Base-by-base conservation (phyloP, 2,797 vertebrate genomes). In the Hybognathus amarus region DNA sequence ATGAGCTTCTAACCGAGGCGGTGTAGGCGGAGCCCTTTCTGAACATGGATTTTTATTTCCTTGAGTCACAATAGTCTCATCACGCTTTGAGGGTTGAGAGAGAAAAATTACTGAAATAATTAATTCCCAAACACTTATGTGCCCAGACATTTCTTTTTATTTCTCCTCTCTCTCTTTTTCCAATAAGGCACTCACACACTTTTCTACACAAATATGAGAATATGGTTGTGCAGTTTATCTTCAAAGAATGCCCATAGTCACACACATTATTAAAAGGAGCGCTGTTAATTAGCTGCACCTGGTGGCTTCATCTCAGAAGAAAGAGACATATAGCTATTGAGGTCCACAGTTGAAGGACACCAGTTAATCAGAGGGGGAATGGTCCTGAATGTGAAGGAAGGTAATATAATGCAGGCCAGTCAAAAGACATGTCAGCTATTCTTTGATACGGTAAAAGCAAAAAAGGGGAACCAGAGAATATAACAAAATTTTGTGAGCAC, bases 1-100 rank as follows among this genome's bases (percentile, higher is more conserved):
- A 78, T 86, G 85, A 85, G 83, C 75, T 87, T 84, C 83, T 89
- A 89, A 91, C 88, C 88, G 73, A 88, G 67, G 56, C 77, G 9
- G 38, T 78, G 68, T 70, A 80, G 86, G 79, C 76, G 66, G 70
- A 79, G 33, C 70, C 79, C 83, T 90, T 89, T 81, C 74, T 71
- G 80, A 79, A 77, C 79, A 80, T 70, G 40, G 73, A 84, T 84
- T 87, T 89, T 73, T 82, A 73, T 85, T 80, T 81, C 38, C 80
- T 84, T 85, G 81, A 87, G 85, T 84, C 87, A 88, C 85, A 79
- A 69, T 63, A 61, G 70, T 75, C 42, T 18, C n/a, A 24, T 77
- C 64, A 70, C 45, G 59, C 75, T 83, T 81, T 78, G 47, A 68
- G 74, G 77, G 33, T 64, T 80, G 75, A 56, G 74, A 84, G 40